Conservation (phyloP, 2,113 vertebrate genomes). For the Anarhynchus alexandrinus region DNA sequence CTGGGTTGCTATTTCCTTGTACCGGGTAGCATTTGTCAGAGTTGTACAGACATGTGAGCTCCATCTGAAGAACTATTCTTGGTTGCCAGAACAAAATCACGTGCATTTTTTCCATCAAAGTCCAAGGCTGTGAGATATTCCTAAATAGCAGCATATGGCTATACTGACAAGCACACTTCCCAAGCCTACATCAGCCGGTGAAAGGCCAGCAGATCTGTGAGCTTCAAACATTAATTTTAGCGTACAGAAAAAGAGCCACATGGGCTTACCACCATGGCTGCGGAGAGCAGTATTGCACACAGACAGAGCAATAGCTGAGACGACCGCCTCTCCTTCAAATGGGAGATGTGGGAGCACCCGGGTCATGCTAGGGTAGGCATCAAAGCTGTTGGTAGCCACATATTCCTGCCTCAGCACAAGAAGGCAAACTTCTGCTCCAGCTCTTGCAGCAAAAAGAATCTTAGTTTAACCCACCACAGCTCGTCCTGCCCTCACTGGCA, state of each 20-base stretch:
- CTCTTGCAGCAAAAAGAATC: background rate
- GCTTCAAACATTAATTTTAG: constrained; percentile 2
- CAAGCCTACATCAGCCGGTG: background rate
- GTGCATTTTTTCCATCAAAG: constrained; percentile 16
- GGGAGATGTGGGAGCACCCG: background rate
- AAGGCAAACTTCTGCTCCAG: background rate
- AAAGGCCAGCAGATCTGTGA: constrained; percentile 10
- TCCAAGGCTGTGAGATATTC: constrained; percentile 17
- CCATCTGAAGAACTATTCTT: constrained; percentile 58
- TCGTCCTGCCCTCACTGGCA: background rate
- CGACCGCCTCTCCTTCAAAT: background rate
- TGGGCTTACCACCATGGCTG: background rate
- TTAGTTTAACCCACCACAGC: background rate
- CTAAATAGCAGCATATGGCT: constrained; percentile 31
- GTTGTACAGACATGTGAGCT: background rate
- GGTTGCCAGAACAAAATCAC: constrained; percentile 43
- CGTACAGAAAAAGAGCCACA: background rate
- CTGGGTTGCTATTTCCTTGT: background rate
- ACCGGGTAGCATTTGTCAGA: background rate
- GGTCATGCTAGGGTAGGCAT: rapidly evolving
- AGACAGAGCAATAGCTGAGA: background rate
- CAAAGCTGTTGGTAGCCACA: background rate
- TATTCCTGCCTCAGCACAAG: background rate
- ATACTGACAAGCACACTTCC: background rate
- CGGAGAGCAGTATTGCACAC: background rate